Evolutionary conservation across 2,888 invertebrate species (phyloP).

Genomic region (Pandemis heparana): DNA sequence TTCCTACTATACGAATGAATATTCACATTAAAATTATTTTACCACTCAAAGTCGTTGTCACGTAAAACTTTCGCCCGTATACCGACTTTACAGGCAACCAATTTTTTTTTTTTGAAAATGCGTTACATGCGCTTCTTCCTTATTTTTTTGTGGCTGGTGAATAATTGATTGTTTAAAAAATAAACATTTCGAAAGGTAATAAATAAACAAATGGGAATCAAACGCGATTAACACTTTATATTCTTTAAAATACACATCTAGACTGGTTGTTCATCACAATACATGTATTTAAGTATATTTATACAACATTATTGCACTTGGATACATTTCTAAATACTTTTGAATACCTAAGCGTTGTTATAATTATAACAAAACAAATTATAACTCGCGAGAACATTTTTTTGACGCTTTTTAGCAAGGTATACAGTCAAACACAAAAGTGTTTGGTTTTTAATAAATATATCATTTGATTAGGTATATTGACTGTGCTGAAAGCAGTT

Average conservation of each 20-base stretch:
- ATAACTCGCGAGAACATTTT: constrained; percentile 5
- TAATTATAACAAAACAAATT: constrained; percentile 18
- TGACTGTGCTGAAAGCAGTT: constrained; percentile 2
- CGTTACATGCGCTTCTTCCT: too few relatives aligned
- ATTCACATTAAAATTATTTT: too few relatives aligned
- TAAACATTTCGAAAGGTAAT: neutral
- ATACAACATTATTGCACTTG: constrained; percentile 81
- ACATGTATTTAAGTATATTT: constrained; percentile 74
- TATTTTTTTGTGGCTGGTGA: too few relatives aligned
- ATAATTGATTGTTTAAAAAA: too few relatives aligned
- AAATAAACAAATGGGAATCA: constrained; percentile 59
- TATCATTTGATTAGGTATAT: neutral
- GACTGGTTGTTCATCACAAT: constrained; percentile 78
- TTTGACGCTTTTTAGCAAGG: neutral
- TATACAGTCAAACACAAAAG: constrained; percentile 22
- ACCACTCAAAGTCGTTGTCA: too few relatives aligned
- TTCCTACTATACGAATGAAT: too few relatives aligned
- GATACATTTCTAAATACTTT: constrained; percentile 69
- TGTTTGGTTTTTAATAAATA: constrained; percentile 10
- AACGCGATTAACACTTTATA: constrained; percentile 80
- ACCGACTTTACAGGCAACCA: too few relatives aligned
- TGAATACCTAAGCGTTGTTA: constrained; percentile 53
- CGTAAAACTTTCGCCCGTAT: too few relatives aligned
- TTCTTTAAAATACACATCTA: constrained; percentile 84
- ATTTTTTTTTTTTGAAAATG: too few relatives aligned